Evolutionary conservation across 2,797 vertebrate species (phyloP).

Genomic region (Furcifer pardalis): DNA sequence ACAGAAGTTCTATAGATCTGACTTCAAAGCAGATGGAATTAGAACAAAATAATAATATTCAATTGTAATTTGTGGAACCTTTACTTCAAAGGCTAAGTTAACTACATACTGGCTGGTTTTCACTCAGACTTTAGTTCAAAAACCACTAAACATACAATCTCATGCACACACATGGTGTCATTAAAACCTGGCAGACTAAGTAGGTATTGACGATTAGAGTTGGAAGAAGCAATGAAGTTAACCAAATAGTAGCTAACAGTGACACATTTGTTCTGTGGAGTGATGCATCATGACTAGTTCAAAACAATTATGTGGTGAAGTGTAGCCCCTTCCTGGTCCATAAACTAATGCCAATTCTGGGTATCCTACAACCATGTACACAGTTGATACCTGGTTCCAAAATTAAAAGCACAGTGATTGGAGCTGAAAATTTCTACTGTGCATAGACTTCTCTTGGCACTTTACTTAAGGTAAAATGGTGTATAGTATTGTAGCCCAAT

Average conservation of each 20-base stretch:
- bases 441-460: neutral
- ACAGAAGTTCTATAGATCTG: neutral
- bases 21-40: constrained; percentile 32
- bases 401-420: neutral
- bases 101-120: neutral
- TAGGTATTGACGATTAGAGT: neutral
- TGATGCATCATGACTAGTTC: no score
- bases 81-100: neutral
- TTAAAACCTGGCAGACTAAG: neutral
- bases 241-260: neutral
- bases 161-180: neutral
- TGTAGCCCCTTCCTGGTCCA: no score
- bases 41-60: constrained; percentile 13
- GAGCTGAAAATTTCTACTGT: neutral
- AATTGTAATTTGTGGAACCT: constrained; percentile 1
- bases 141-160: neutral
- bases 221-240: neutral
- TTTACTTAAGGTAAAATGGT: neutral
- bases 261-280: neutral
- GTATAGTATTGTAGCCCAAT: neutral
- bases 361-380: neutral
- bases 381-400: neutral
- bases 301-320: no score
- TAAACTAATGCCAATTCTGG: neutral
- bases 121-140: neutral